Base-by-base conservation (phyloP, 2,888 invertebrate species). In the Apotomis turbidana region DNA sequence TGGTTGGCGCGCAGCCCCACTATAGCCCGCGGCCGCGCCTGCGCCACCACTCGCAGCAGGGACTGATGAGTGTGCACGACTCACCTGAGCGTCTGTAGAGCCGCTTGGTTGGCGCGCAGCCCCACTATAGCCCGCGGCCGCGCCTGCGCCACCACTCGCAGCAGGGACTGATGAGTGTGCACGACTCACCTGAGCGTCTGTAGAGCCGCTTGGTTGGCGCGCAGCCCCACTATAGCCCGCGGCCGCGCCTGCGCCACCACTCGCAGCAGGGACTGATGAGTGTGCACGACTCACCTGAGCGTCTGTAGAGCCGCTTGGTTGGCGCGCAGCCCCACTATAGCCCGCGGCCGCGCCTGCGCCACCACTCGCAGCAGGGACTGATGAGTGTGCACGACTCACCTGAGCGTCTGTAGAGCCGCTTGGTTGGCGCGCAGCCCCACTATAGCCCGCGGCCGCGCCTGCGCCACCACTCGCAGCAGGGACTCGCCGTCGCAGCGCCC, bases 401-500 rank as follows among this genome's bases (percentile, higher is more conserved):
- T 63, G 49, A 66, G 66, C 2, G 66, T 66, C 46, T 66, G 66
- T 4, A 66, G 55, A 4, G 66, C 66, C 0, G 44, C 46, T 27
- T 57, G 55, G 46, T 57, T 66, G 5, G 66, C 66, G 3, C 66
- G 46, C 27, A 66, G 15, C 27, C 66, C 66, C 8, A 66, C 66
- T 4, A 66, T 8, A 70, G 98, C 95, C 62, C 97, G 93, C 0
- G 98, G 98, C 83, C 96, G 95, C 74, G 98, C 93, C 79, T 96
- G 96, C 41, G 96, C 95, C 5, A 99, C 92, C 62, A 99, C 96
- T 80, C 98, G 96, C 76, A 96, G 93, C 78, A 97, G 86, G 0
- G 97, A 97, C 86, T 97, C 97, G 0, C 97, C 97, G 85, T 97
- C 97, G 5, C 97, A 97, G 68, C 97, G 94, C 0, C 99, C 99